These are phyloP conservation scores for Catharus ustulatus DNA, from an alignment of 2,797 vertebrate species.

Conservation along the genomic window DNA sequence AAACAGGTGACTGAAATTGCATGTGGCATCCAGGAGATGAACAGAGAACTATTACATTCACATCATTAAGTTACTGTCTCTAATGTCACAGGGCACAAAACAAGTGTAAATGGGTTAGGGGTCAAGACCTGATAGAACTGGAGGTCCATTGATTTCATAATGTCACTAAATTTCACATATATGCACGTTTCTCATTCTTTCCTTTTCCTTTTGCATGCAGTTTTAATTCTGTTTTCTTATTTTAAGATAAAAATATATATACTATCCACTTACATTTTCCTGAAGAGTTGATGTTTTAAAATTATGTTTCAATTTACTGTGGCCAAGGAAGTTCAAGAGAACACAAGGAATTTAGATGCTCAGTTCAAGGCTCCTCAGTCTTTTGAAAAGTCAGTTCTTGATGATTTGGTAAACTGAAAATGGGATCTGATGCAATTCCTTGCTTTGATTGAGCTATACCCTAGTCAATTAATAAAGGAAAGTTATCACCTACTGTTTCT, in stretches of 20 bases:
- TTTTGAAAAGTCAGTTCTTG: neutral
- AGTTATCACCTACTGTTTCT: neutral
- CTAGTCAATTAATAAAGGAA: neutral
- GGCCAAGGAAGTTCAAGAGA: neutral
- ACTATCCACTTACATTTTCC: neutral
- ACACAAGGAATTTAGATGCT: neutral
- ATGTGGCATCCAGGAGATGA: neutral
- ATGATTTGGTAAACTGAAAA: neutral
- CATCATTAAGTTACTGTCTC: neutral
- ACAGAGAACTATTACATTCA: neutral
- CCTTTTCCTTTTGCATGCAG: neutral
- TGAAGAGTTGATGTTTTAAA: neutral
- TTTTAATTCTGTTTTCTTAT: neutral
- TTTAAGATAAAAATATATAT: neutral
- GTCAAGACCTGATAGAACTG: neutral
- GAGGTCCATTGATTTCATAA: neutral
- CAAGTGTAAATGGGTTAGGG: neutral
- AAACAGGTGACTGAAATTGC: neutral
- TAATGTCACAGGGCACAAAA: neutral
- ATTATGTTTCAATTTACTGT: neutral
- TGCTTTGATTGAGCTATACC: neutral
- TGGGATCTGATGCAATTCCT: neutral
- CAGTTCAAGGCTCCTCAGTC: neutral
- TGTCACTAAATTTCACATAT: neutral
- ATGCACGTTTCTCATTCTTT: neutral